Evolutionary conservation across 2,888 invertebrate species (phyloP), one percentile per base, ranked within the genome.

Genomic region (Tortricodes alternella): DNA sequence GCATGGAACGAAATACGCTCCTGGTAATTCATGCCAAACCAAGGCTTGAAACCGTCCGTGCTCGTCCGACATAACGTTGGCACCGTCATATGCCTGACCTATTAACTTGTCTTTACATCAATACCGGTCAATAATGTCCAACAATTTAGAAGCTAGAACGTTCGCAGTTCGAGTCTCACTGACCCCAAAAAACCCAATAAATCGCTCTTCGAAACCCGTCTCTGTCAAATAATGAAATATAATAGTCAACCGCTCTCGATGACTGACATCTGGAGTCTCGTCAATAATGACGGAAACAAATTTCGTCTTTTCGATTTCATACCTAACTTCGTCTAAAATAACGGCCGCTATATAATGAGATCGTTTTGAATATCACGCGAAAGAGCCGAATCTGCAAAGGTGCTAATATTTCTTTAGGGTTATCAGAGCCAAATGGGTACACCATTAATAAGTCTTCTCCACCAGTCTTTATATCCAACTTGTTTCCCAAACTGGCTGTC

Each of bases 251-350:
- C 48, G 27, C 27, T 59, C 53, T 23, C 39, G 38, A 19, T 55
- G 46, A 55, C 55, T 59, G 6, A 59, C 58, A 19, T 59, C 53
- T 1, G 53, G 58, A 29, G 58, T 58, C 49, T 58, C 58, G 38
- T 58, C 58, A 53, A 58, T 58, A 32, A 53, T 53, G 18, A 29
- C 50, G 7, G 58, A 8, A n/a, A 49, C 53, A 13, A 58, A 58
- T 37, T 52, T 35, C 1, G 49, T 24, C 4, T 21, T 8, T 24
- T 29, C 16, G 7, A 32, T 32, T 11, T 32, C 32, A 9, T 6
- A 3, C 9, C n/a, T 32, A 9, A 32, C 9, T 9, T 37, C 4
- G 5, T 37, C 37, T n/a, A 5, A 15, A 5, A 37, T 13, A 37
- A 18, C 18, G 18, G 16, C 7, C 8, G 37, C 37, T 8, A 16